Conservation (phyloP, 2,113 vertebrate genomes). For the Poecilia latipinna region DNA sequence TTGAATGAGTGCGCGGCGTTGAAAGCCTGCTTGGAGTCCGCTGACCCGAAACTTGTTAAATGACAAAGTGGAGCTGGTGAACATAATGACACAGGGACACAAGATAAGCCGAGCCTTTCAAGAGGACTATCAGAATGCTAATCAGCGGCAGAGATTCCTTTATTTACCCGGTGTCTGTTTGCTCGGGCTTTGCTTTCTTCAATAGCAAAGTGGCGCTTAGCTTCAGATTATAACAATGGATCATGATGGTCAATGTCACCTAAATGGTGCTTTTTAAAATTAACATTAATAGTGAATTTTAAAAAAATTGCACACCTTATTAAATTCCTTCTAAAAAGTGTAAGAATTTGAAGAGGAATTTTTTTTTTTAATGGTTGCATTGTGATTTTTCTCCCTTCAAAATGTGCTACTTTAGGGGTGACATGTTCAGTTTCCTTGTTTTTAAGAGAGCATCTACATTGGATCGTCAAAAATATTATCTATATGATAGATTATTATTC, state of each 20-base stretch:
- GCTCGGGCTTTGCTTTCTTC: constrained; percentile 23
- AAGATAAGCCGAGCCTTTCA: constrained; percentile 49
- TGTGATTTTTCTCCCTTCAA: too few relatives aligned
- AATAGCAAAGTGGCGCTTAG: background rate
- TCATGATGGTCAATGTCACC: background rate
- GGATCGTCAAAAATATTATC: too few relatives aligned
- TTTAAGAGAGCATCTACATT: too few relatives aligned
- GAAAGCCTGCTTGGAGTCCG: constrained; percentile 58
- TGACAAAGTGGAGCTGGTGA: constrained; percentile 52
- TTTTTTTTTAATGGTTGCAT: too few relatives aligned
- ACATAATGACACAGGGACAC: constrained; percentile 51
- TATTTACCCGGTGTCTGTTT: constrained; percentile 58
- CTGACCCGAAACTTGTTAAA: constrained; percentile 68
- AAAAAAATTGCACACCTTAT: too few relatives aligned
- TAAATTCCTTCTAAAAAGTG: too few relatives aligned
- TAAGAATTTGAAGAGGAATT: too few relatives aligned
- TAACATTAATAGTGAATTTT: background rate
- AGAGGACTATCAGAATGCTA: constrained; percentile 52
- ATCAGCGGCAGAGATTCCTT: constrained; percentile 50
- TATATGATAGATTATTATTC: too few relatives aligned
- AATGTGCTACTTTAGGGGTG: too few relatives aligned
- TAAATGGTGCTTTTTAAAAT: background rate
- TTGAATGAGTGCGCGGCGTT: constrained; percentile 36
- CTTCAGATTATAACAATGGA: constrained; percentile 16
- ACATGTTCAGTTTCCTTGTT: too few relatives aligned